Conservation (phyloP, 2,113 vertebrate genomes). For the Micronycteris hirsuta region DNA sequence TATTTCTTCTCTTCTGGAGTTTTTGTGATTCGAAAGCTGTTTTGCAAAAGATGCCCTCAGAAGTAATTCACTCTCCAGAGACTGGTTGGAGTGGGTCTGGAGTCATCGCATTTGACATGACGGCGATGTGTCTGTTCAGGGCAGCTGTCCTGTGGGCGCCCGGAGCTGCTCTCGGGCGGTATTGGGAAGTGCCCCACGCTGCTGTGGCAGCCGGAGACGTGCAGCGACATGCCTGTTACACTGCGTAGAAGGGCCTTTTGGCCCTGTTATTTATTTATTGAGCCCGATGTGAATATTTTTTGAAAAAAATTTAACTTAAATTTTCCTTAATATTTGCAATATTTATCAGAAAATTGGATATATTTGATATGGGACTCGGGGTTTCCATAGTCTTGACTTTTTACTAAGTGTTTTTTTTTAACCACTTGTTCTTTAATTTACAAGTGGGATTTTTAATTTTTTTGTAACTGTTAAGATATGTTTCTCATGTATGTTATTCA, state of each 20-base stretch:
- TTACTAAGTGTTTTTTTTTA: background rate
- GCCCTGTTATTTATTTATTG: background rate
- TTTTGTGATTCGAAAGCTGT: slow-evolving; percentile 6
- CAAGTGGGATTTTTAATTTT: background rate
- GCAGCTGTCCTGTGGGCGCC: accelerated
- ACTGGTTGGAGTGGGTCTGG: background rate
- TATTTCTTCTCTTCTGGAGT: background rate
- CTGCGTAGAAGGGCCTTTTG: background rate
- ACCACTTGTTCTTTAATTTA: background rate
- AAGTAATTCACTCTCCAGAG: background rate
- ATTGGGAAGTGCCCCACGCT: background rate
- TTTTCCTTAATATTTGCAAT: background rate
- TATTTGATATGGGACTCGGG: background rate
- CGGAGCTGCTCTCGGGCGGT: background rate
- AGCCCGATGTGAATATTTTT: background rate
- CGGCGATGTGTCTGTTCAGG: background rate
- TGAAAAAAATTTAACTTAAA: background rate
- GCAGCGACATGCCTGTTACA: background rate
- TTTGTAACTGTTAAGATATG: background rate
- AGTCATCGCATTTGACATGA: background rate
- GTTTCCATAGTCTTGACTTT: background rate
- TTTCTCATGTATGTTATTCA: background rate
- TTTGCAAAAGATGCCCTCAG: background rate
- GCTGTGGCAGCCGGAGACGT: background rate
- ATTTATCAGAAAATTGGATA: background rate